A percentile compares a stretch with the other conserved stretches of the same genome.
These are phyloP conservation scores for Trichonephila inaurata DNA, from an alignment of 1,140 invertebrate genomes.

Conservation along the genomic window DNA sequence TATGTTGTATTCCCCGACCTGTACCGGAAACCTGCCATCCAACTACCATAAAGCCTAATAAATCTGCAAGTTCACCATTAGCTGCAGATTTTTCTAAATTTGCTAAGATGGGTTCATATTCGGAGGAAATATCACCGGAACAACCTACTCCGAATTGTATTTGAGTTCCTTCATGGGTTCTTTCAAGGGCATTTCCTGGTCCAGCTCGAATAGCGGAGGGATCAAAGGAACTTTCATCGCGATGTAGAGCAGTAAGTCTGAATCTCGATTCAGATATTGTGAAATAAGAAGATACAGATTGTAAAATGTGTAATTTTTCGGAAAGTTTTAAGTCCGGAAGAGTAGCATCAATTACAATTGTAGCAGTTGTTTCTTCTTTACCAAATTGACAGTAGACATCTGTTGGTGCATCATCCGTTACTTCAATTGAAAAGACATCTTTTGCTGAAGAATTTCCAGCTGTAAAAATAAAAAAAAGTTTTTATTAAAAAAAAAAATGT, in stretches of 20 bases:
- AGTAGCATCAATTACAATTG: conserved; percentile 80
- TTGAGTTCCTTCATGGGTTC: conserved; percentile 82
- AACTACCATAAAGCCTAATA: conserved; percentile 84
- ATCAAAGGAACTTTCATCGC: conserved; percentile 80
- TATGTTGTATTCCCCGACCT: conserved; percentile 39
- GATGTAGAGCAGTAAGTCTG: conserved; percentile 50
- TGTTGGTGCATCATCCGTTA: conserved; percentile 79
- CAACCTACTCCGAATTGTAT: conserved; percentile 87
- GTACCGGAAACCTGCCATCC: conserved; percentile 84
- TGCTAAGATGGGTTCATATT: conserved; percentile 82
- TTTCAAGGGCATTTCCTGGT: conserved; percentile 83
- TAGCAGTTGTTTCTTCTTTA: conserved; percentile 80
- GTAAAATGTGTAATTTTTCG: conserved; percentile 78
- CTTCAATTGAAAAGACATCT: conserved; percentile 84
- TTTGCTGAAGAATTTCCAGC: conserved; percentile 81
- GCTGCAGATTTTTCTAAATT: conserved; percentile 84
- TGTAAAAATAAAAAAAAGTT: conserved; percentile 2
- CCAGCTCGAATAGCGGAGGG: conserved; percentile 83
- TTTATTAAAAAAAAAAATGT: not conserved
- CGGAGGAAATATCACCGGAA: conserved; percentile 84
- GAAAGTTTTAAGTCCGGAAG: conserved; percentile 77
- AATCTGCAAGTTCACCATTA: conserved; percentile 85
- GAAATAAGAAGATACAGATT: conserved; percentile 78
- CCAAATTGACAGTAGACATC: conserved; percentile 78
- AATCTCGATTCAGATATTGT: conserved; percentile 76